A percentile compares a stretch with the other conserved stretches of the same genome.
Evolutionary conservation across 2,113 vertebrate genomes (phyloP).

Genomic region (Lampris megalopsis): DNA sequence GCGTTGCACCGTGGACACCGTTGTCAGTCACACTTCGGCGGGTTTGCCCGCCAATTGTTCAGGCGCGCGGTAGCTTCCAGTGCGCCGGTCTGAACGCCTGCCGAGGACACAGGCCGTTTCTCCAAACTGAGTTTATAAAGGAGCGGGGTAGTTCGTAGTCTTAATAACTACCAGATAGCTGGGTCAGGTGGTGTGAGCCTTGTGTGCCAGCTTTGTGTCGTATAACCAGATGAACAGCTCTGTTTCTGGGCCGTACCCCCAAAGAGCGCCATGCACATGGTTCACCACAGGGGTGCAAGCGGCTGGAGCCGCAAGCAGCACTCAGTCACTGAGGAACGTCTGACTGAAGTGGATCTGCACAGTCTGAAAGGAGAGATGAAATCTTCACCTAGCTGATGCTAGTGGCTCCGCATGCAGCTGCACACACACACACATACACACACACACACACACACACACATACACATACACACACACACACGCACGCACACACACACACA

Average conservation of each 20-base stretch:
- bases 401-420: constrained; percentile 9
- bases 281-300: constrained; percentile 22
- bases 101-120: constrained; percentile 36
- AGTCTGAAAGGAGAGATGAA: constrained; percentile 16
- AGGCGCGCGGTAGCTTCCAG: constrained; percentile 15
- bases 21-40: constrained; percentile 60
- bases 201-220: constrained; percentile 7
- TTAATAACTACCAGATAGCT: constrained; percentile 1
- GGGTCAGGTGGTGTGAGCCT: constrained; percentile 20
- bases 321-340: constrained; percentile 22
- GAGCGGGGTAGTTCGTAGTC: constrained; percentile 1
- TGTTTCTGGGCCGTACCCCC: constrained; percentile 15
- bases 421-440: background rate
- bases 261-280: constrained; percentile 28
- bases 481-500: background rate
- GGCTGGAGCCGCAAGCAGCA: constrained; percentile 9
- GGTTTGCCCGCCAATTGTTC: constrained; percentile 43
- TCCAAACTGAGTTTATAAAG: constrained; percentile 33
- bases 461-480: too few relatives aligned
- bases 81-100: constrained; percentile 31
- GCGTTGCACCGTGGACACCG: constrained; percentile 44
- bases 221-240: constrained; percentile 25
- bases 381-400: constrained; percentile 20
- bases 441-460: too few relatives aligned
- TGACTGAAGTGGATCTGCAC: constrained; percentile 36